Evolutionary conservation across 2,113 vertebrate species (phyloP), one percentile per base, ranked within the genome.

Genomic region (Xiphophorus couchianus): DNA sequence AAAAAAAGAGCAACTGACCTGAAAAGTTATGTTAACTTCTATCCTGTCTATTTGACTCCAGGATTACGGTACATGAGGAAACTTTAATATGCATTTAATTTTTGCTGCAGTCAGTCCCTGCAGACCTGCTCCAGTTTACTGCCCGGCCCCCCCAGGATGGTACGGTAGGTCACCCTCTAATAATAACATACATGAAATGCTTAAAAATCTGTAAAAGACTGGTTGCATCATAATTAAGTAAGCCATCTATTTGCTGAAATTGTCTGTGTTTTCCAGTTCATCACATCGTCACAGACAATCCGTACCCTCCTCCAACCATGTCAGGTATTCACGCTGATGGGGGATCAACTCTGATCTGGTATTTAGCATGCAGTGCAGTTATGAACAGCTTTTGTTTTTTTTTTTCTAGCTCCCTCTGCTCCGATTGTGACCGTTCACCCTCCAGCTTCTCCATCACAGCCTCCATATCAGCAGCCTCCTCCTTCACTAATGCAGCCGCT

Each of bases 201-300:
- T n/a, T 58, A 10, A 63, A 64, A 64, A 51, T 37, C 35, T 13
- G n/a, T 9, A 73, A 2, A 13, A 29, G 5, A 30, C 29, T 37
- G n/a, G 37, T 17, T 30, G 30, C 28, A 35, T 17, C 15, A 54
- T 10, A n/a, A 35, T 13, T 9, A 3, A 42, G 61, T n/a, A 61
- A 10, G 44, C 44, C 30, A 3, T 69, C 37, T 3, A 48, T 35
- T 28, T 67, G 30, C 25, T 44, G 17, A 54, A 48, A 66, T 15
- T n/a, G 5, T 39, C 4, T 87, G 81, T 77, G 3, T 81, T 62
- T 86, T 90, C 17, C 89, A 95, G 94, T 95, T 84, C 94, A 95
- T 88, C 94, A 95, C 83, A 84, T 95, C 11, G 93, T 95, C 79
- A 94, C 94, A 58, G 93, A 94, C 86, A 95, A 88, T 71, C 94